Base-by-base conservation (phyloP, 1,140 invertebrate species). In the Sweltsa coloradensis region DNA sequence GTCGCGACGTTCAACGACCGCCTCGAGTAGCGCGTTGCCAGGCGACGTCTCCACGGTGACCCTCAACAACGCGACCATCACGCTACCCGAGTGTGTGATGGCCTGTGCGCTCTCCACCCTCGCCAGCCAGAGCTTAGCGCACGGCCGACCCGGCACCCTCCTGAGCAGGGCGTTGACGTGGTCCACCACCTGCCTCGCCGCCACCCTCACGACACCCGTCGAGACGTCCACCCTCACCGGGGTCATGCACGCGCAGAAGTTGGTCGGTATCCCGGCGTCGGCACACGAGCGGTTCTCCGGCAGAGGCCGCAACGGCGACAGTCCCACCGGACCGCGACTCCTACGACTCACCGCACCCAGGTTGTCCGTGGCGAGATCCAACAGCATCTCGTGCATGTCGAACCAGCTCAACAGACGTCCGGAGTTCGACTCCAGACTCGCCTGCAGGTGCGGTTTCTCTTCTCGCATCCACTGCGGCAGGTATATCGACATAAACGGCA, bases 211-310 rank as follows among this genome's bases (percentile, higher is more conserved):
- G 5, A 6, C 7, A 13, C 53, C 37, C 44, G 57, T 45, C n/a
- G 47, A 22, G 7, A 41, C 22, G 14, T 41, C 19, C 7, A 57
- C 36, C 47, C 53, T 40, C 21, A 31, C 45, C n/a, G 56, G 54
- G 9, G 47, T 46, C 1, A 53, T 34, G 52, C 74, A 76, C 0
- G 66, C 58, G 51, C 74, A 76, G 57, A 66, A 74, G 40, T 68
- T 60, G 21, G 63, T 55, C 1, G 68, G 59, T 21, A 76, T 65
- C 6, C 65, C 65, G n/a, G 67, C 68, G 18, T 60, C 51, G 23
- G 41, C 27, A 55, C 74, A 76, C 7, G 67, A 68, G 24, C 76
- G 55, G 21, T 56, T 53, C 6, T 41, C 7, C 13, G 64, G 59
- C 26, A 67, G 56, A 34, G 47, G 29, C 31, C 49, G 39, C 42